A percentile compares a stretch with the other conserved stretches of the same genome.
Evolutionary conservation across 2,113 vertebrate genomes (phyloP).

Genomic region (Anhinga anhinga): DNA sequence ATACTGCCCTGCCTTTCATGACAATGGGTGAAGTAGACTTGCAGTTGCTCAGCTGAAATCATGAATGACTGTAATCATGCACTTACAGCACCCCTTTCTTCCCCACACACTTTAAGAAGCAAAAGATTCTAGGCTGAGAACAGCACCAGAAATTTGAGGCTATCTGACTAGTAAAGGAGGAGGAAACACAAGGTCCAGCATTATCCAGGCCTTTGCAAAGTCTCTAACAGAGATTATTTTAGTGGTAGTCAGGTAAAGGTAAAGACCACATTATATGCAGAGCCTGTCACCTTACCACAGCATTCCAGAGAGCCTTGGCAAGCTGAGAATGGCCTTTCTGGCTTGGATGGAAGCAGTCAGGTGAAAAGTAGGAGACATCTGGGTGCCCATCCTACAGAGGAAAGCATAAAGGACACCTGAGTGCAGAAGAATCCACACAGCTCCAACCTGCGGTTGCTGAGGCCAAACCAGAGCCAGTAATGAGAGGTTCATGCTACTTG

Average conservation of each 20-base stretch:
- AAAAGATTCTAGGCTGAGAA: neutral
- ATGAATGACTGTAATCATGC: neutral
- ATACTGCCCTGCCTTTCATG: neutral
- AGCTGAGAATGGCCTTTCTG: slow-evolving; percentile 88
- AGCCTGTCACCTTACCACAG: slow-evolving; percentile 77
- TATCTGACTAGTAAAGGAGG: neutral
- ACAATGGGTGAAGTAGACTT: neutral
- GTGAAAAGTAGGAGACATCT: slow-evolving; percentile 85
- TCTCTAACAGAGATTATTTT: neutral
- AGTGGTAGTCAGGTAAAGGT: neutral
- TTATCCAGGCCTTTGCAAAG: neutral
- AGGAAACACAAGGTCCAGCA: neutral
- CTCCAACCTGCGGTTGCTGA: neutral
- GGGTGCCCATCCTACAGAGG: slow-evolving; percentile 77
- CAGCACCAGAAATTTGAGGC: neutral
- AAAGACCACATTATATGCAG: neutral
- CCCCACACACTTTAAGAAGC: neutral
- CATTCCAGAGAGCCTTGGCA: slow-evolving; percentile 87
- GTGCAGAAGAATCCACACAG: neutral
- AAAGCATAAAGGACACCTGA: neutral
- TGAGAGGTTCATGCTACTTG: neutral
- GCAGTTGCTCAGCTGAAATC: neutral
- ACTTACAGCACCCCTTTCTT: neutral
- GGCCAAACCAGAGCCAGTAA: neutral
- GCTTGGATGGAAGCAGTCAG: slow-evolving; percentile 89